Percentiles rank a stretch among this genome's conserved stretches.
phyloP scores from a whole-genome alignment of 2,113 vertebrate species.

The Gallinago undulata region DNA sequence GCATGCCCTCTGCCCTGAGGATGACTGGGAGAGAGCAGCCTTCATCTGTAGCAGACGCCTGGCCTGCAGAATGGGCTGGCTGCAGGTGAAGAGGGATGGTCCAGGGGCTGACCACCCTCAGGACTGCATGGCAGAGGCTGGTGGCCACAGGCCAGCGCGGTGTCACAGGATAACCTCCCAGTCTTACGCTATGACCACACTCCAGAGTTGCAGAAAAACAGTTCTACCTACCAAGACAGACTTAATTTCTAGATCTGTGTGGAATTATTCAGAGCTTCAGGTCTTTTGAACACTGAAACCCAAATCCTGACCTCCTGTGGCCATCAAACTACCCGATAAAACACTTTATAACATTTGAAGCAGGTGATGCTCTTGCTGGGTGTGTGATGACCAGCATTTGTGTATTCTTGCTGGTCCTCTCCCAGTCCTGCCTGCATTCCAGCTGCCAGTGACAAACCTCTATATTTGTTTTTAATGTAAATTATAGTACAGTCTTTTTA shows the following conservation, averaged over 20 bases:
- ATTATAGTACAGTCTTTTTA: background rate
- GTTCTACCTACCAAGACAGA: background rate
- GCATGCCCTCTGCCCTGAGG: background rate
- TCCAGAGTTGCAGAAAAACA: background rate
- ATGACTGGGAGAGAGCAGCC: background rate
- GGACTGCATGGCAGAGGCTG: too few relatives aligned
- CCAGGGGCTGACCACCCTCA: background rate
- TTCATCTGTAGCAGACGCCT: background rate
- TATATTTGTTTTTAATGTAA: background rate
- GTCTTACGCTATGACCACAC: fast-evolving
- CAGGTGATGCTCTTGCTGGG: background rate
- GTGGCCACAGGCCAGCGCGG: fast-evolving
- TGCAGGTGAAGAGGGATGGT: background rate
- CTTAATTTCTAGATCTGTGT: background rate
- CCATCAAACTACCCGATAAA: background rate
- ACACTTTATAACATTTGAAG: background rate
- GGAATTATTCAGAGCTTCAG: background rate
- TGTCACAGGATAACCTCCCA: too few relatives aligned
- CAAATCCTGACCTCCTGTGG: background rate
- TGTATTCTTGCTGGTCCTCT: background rate
- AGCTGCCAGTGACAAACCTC: background rate
- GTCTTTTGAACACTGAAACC: background rate
- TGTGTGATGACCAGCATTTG: fast-evolving
- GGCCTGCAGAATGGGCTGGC: background rate
- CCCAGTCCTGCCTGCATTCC: background rate